A percentile compares a stretch with the other conserved stretches of the same genome.
These are phyloP conservation scores for Myocastor coypus DNA, from an alignment of 2,113 vertebrate genomes.

Conservation along the genomic window DNA sequence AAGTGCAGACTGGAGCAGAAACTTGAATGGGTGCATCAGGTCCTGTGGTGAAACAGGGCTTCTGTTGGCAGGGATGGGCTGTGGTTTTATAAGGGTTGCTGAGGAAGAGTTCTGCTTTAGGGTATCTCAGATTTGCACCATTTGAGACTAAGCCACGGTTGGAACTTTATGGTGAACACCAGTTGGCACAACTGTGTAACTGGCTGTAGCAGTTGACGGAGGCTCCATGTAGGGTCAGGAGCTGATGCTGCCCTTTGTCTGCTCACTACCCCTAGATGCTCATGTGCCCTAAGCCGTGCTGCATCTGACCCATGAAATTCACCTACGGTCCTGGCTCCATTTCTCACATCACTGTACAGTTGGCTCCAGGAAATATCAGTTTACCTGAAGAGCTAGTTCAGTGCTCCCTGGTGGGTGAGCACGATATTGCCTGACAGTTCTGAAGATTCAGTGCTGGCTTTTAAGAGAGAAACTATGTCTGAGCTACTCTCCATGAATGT, in stretches of 20 bases:
- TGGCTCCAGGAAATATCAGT: background rate
- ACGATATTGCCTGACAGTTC: background rate
- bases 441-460: background rate
- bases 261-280: background rate
- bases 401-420: fast-evolving
- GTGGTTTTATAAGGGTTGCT: background rate
- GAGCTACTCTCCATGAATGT: background rate
- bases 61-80: background rate
- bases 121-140: background rate
- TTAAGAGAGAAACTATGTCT: background rate
- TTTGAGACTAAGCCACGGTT: background rate
- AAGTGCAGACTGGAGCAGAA: conserved; percentile 74
- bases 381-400: background rate
- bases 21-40: background rate
- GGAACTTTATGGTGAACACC: background rate
- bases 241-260: background rate
- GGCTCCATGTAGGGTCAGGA: background rate
- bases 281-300: fast-evolving
- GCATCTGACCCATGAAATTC: background rate
- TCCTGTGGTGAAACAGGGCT: background rate
- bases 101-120: background rate
- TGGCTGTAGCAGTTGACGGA: fast-evolving
- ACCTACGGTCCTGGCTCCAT: background rate
- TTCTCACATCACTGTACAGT: background rate
- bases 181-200: background rate